These are phyloP conservation scores for Pseudomyrmex flavicornis DNA, from an alignment of 1,140 invertebrate genomes.

Conservation along the genomic window DNA sequence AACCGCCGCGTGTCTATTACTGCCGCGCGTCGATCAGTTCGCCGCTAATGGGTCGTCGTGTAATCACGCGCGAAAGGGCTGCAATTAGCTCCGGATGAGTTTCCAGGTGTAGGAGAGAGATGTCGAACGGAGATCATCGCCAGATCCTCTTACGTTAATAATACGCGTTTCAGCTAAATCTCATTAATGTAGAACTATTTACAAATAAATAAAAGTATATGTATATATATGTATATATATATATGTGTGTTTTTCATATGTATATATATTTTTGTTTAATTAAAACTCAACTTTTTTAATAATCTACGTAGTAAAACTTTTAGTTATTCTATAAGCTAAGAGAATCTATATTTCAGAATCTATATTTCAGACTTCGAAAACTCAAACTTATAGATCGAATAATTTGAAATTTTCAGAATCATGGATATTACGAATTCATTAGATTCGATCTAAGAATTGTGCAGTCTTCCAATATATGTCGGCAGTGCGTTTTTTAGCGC, in stretches of 20 bases:
- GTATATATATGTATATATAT: too few species aligned
- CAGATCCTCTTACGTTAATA: constrained; percentile 19
- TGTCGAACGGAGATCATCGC: constrained; percentile 2
- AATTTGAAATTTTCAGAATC: not conserved
- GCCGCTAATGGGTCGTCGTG: constrained; percentile 30
- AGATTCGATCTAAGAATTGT: constrained; percentile 3
- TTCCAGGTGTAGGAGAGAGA: constrained; percentile 1
- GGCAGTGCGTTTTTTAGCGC: constrained; percentile 2
- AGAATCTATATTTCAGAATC: too few species aligned
- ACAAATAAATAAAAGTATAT: not conserved
- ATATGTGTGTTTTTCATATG: too few species aligned
- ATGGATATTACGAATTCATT: constrained; percentile 1
- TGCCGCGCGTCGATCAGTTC: constrained; percentile 46
- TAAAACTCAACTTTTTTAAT: not conserved
- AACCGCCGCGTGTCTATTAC: constrained; percentile 43
- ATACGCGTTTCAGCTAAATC: too few species aligned
- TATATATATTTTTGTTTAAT: not conserved
- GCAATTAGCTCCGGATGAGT: constrained; percentile 30
- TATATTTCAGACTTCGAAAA: not conserved
- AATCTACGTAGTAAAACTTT: too few species aligned
- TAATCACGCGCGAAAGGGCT: constrained; percentile 48
- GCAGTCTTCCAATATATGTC: not conserved
- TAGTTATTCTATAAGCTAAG: too few species aligned
- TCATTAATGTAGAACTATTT: too few species aligned
- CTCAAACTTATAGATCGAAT: not conserved